phyloP scores from a whole-genome alignment of 2,797 vertebrate species.

The Dicrostonyx torquatus region DNA sequence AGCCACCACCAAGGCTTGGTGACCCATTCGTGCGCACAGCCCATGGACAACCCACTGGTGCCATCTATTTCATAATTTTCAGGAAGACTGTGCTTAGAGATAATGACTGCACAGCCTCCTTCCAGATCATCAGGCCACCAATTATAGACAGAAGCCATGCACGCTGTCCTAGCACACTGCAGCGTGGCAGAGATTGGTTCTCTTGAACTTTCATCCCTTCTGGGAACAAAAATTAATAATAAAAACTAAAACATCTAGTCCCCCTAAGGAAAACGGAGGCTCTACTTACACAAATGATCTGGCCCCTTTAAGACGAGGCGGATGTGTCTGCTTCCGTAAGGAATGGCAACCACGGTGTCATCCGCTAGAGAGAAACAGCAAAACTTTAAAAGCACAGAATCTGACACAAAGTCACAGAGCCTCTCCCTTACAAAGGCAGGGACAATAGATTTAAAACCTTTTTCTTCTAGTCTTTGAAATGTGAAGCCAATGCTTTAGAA shows the following conservation, averaged over 20 bases:
- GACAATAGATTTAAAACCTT: not conserved
- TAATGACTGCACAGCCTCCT: conserved; percentile 63
- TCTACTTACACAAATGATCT: conserved; percentile 98
- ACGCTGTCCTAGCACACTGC: conserved; percentile 60
- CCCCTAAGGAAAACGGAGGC: conserved; percentile 10
- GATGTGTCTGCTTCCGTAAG: conserved; percentile 95
- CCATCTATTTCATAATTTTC: conserved; percentile 61
- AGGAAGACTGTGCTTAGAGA: conserved; percentile 71
- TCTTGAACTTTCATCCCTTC: conserved; percentile 27
- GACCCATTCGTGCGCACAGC: conserved; percentile 54
- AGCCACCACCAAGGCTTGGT: conserved; percentile 30
- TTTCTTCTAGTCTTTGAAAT: conserved; percentile 21
- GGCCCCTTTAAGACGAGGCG: conserved; percentile 96
- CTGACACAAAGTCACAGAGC: not conserved
- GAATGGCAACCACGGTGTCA: conserved; percentile 93
- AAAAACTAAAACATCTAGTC: conserved; percentile 38
- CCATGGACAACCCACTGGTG: conserved; percentile 39
- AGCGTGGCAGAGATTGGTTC: conserved; percentile 48
- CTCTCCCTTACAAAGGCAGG: not conserved
- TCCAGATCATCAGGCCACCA: conserved; percentile 58
- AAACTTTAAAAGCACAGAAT: conserved; percentile 18
- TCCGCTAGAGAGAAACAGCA: conserved; percentile 88
- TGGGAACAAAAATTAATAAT: conserved; percentile 51
- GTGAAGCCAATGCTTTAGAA: not conserved
- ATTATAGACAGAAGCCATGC: conserved; percentile 66